Evolutionary conservation across 2,113 vertebrate genomes (phyloP).

Genomic region (Mirounga angustirostris): DNA sequence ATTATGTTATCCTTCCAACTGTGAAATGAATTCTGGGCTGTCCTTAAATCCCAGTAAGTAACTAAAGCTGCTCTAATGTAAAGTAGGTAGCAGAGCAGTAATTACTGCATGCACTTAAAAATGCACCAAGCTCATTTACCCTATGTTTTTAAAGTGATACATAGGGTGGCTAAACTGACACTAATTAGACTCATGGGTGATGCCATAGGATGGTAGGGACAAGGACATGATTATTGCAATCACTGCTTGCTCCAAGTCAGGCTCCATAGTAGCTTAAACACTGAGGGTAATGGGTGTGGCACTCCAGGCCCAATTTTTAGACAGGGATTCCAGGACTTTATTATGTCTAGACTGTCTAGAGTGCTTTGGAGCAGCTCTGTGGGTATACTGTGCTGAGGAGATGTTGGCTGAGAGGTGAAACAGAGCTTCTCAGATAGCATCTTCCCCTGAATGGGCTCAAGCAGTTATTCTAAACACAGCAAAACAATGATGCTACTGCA

Average conservation of each 20-base stretch:
- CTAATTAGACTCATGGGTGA: slow-evolving; percentile 20
- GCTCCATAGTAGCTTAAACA: not conserved
- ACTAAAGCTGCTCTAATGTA: slow-evolving; percentile 74
- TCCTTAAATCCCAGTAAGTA: slow-evolving; percentile 78
- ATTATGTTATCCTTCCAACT: slow-evolving; percentile 77
- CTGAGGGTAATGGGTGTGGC: accelerated
- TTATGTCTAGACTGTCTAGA: not conserved
- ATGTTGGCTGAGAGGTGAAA: not conserved
- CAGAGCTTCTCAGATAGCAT: not conserved
- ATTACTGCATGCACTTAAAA: slow-evolving; percentile 73
- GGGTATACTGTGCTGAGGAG: not conserved
- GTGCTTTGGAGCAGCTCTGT: not conserved
- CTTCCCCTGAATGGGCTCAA: not conserved
- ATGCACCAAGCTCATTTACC: slow-evolving; percentile 67
- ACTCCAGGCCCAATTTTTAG: not conserved
- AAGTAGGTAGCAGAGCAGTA: slow-evolving; percentile 73
- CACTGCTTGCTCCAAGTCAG: not conserved
- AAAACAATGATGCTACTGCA: not conserved
- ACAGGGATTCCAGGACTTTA: not conserved
- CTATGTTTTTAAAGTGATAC: slow-evolving; percentile 71
- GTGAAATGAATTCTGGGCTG: slow-evolving; percentile 82
- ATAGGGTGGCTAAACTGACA: slow-evolving; percentile 44
- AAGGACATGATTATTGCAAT: not conserved
- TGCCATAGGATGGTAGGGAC: not conserved
- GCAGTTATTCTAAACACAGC: not conserved